A percentile compares a stretch with the other conserved stretches of the same genome.
Conservation (phyloP, 2,888 invertebrate genomes). For the Argynnis bischoffii region DNA sequence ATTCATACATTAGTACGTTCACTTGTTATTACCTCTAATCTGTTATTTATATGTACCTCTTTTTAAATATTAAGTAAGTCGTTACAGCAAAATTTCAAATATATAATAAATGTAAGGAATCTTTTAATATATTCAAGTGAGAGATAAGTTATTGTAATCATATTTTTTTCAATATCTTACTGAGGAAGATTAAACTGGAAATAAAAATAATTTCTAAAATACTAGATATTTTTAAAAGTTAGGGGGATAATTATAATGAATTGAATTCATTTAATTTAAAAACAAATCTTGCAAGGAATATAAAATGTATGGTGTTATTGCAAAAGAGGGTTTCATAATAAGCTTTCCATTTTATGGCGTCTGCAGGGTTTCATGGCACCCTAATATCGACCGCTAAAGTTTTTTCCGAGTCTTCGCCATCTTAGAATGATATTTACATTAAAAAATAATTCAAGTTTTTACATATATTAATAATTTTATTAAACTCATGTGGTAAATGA, state of each 20-base stretch:
- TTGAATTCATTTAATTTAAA: background rate
- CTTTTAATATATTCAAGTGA: too few relatives aligned
- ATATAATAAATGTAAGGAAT: background rate
- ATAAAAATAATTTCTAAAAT: too few relatives aligned
- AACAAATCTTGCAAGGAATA: background rate
- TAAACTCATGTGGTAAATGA: too few relatives aligned
- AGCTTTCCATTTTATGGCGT: constrained; percentile 37
- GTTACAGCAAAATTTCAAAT: background rate
- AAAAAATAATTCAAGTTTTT: background rate
- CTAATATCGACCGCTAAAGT: constrained; percentile 20
- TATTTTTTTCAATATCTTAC: too few relatives aligned
- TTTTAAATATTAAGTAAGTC: constrained; percentile 2
- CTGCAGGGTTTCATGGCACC: constrained; percentile 17
- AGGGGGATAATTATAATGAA: too few relatives aligned
- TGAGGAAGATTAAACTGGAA: too few relatives aligned
- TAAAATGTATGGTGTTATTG: constrained; percentile 31
- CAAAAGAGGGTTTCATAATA: constrained; percentile 36
- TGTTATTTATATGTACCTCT: too few relatives aligned
- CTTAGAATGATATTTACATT: constrained; percentile 8
- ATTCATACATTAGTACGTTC: constrained; percentile 9
- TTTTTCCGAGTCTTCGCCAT: constrained; percentile 12
- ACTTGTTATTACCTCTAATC: background rate
- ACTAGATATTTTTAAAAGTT: too few relatives aligned
- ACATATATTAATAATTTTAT: too few relatives aligned
- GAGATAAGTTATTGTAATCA: too few relatives aligned